Base-by-base conservation (phyloP, 2,797 vertebrate species). In the Rhincodon typus region DNA sequence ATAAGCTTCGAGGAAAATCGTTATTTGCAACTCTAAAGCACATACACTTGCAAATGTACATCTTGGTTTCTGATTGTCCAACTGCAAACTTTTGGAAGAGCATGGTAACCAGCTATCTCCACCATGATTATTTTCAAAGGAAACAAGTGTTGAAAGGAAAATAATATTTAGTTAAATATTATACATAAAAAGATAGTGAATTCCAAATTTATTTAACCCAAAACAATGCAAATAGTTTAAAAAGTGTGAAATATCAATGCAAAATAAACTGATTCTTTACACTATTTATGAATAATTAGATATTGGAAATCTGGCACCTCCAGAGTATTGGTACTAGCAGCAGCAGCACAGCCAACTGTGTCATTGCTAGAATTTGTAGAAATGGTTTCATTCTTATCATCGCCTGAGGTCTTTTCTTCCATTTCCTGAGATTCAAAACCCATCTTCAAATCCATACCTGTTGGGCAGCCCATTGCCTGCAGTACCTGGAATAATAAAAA, bases 381-480 rank as follows among this genome's bases (percentile, higher is more conserved):
- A 0, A 96, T 62, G 0, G 98, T 98, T 97, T 99, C 99, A 95
- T 97, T 99, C 98, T 99, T 99, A 96, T 99, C 98, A 97, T 99
- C 99, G 0, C 98, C 98, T 95, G 99, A 99, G 1, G 99, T 99
- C 97, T 99, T 99, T 98, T 99, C 99, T 94, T 99, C 99, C 46
- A 99, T 99, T 96, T 99, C 99, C 97, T 99, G 98, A 97, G 99
- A 99, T 97, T 99, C 99, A 97, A 98, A 97, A 97, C 99, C 99
- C 57, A 98, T 98, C 97, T 99, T 99, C 69, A 99, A 99, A 77
- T 95, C 94, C 94, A 95, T 95, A 95, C 99, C 99, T 23, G 99
- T 99, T 34, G 99, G 99, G 96, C 99, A 99, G 34, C 99, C 99
- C 99, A 99, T 99, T 0, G 99, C 99, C 97, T 99, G 99, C 96